Conservation (phyloP, 2,113 vertebrate genomes). For the Coracopsis vasa region DNA sequence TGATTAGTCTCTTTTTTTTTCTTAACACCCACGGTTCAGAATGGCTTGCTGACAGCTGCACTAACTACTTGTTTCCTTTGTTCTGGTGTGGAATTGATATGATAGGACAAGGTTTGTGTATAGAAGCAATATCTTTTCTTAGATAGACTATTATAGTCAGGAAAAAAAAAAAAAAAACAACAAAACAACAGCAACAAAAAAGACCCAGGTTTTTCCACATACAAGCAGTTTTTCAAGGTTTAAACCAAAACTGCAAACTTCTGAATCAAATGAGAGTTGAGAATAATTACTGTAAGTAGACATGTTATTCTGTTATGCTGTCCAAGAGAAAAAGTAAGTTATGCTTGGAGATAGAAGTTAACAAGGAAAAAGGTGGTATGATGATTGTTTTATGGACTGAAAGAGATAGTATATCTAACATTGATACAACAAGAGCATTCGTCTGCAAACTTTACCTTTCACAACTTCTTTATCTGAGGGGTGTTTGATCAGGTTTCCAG, state of each 20-base stretch:
- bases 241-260: neutral
- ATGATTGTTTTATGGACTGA: neutral
- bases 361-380: neutral
- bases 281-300: neutral
- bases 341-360: neutral
- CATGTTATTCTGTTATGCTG: neutral
- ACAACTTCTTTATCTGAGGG: neutral
- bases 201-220: neutral
- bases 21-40: neutral
- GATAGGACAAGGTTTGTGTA: neutral
- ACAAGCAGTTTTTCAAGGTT: neutral
- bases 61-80: neutral
- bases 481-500: neutral
- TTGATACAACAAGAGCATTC: neutral
- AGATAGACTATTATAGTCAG: neutral
- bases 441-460: neutral
- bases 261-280: neutral
- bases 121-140: neutral
- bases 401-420: neutral
- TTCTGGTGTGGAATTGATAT: neutral
- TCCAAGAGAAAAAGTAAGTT: neutral
- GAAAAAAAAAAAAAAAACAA: neutral
- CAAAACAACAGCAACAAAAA: too few species aligned
- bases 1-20: neutral
- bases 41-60: neutral